Evolutionary conservation across 2,797 vertebrate genomes (phyloP).

Genomic region (Lophotriccus pileatus): DNA sequence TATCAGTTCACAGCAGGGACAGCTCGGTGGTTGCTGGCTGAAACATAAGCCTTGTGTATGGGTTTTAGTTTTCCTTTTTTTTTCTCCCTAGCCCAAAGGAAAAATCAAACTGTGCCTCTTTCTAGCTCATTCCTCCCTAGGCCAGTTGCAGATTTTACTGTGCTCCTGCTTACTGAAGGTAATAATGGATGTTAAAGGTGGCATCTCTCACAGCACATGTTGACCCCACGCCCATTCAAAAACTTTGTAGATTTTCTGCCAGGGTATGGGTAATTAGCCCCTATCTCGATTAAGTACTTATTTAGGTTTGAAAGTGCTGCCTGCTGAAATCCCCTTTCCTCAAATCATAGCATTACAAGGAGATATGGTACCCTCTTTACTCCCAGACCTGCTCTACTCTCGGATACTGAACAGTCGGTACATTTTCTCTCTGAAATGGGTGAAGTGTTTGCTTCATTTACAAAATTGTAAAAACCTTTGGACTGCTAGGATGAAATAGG

Average conservation of each 20-base stretch:
- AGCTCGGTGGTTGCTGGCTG: conserved; percentile 34
- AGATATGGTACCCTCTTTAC: not conserved
- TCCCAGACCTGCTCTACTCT: not conserved
- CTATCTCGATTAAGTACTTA: not conserved
- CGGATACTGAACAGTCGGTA: not conserved
- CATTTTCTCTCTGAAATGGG: not conserved
- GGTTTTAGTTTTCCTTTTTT: not conserved
- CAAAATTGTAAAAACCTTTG: not conserved
- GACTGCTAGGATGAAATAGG: not conserved
- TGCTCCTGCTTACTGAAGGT: not conserved
- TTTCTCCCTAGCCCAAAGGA: not conserved
- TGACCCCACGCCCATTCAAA: not conserved
- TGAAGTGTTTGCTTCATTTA: conserved; percentile 10
- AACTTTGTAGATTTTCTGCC: not conserved
- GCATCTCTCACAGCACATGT: not conserved
- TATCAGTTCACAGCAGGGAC: conserved; percentile 60
- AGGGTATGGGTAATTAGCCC: not conserved
- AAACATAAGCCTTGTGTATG: conserved; percentile 43
- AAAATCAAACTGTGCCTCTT: conserved; percentile 13
- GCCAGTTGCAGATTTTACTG: not conserved
- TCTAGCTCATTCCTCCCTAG: not conserved
- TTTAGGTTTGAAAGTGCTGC: not conserved
- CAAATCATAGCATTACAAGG: not conserved
- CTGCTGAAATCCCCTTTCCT: not conserved
- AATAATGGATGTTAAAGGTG: not conserved